A percentile compares a stretch with the other conserved stretches of the same genome.
Evolutionary conservation across 2,797 vertebrate genomes (phyloP).

Genomic region (Corythornis leucogaster): DNA sequence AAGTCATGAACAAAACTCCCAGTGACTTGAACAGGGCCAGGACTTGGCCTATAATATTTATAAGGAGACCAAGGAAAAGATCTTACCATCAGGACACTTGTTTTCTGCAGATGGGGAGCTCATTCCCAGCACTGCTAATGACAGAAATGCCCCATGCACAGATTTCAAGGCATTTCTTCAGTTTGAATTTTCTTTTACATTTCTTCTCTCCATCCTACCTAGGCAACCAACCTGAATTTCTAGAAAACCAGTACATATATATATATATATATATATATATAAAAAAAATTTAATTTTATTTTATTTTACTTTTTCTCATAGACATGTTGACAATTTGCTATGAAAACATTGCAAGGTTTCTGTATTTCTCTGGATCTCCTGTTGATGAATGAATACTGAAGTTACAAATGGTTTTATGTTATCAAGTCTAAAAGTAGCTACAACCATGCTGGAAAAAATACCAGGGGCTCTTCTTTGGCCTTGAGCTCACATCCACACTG

Average conservation of each 20-base stretch:
- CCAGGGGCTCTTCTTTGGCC: not conserved
- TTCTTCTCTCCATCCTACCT: not conserved
- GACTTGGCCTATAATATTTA: not conserved
- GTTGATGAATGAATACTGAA: not conserved
- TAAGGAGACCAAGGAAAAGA: not conserved
- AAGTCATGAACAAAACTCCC: not conserved
- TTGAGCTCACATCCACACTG: not conserved
- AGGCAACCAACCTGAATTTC: not conserved
- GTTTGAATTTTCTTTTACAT: not conserved
- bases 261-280: too few relatives aligned
- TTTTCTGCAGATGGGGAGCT: not conserved
- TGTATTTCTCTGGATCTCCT: not conserved
- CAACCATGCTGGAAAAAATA: not conserved
- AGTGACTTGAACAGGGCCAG: accelerated
- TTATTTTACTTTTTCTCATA: not conserved
- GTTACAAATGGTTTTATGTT: not conserved
- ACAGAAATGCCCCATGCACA: not conserved
- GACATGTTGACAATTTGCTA: not conserved
- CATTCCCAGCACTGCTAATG: not conserved
- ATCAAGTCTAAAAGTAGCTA: not conserved
- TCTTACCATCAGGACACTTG: not conserved
- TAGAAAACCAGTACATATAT: not conserved
- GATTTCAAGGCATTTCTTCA: not conserved
- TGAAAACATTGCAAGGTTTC: not conserved
- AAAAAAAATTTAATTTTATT: too few relatives aligned